These are phyloP conservation scores for Drosophila mayri DNA, from an alignment of 1,140 invertebrate genomes.

Conservation along the genomic window DNA sequence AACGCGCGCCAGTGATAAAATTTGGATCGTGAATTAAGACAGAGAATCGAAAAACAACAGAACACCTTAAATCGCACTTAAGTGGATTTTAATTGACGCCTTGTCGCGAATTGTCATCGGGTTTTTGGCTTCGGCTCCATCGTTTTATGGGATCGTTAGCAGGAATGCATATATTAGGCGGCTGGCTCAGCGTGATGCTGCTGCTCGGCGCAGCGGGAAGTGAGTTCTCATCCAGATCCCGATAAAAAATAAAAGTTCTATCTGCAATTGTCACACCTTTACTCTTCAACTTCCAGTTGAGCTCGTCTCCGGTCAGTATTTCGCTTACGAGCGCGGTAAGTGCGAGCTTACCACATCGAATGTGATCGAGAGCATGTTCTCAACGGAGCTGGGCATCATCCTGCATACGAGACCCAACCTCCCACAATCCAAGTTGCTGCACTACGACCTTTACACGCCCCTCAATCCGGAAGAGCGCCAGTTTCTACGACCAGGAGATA, in stretches of 20 bases:
- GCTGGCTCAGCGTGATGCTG: slow-evolving; percentile 14
- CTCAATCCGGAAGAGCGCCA: slow-evolving; percentile 65
- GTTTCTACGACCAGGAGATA: slow-evolving; percentile 53
- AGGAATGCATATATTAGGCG: slow-evolving; percentile 20
- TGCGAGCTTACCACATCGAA: slow-evolving; percentile 63
- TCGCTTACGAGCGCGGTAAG: slow-evolving; percentile 72
- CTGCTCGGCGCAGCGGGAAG: slow-evolving; percentile 42
- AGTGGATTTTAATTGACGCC: slow-evolving; percentile 56
- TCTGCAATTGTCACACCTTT: neutral
- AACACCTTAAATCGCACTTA: slow-evolving; percentile 34
- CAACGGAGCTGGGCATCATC: slow-evolving; percentile 44
- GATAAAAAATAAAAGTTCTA: neutral
- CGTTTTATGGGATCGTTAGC: slow-evolving; percentile 32
- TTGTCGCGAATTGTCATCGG: slow-evolving; percentile 38
- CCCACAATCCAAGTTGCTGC: slow-evolving; percentile 46
- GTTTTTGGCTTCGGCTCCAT: slow-evolving; percentile 16
- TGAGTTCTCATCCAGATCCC: slow-evolving; percentile 32
- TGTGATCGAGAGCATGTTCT: slow-evolving; percentile 54
- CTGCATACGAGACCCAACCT: slow-evolving; percentile 3
- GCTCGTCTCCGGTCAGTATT: slow-evolving; percentile 17
- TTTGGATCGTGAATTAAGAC: slow-evolving; percentile 35
- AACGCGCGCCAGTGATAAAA: slow-evolving; percentile 26
- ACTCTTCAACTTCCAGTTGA: slow-evolving; percentile 16
- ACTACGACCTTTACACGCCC: slow-evolving; percentile 77
- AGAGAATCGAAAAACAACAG: slow-evolving; percentile 30